Evolutionary conservation across 2,113 vertebrate genomes (phyloP), one percentile per base, ranked within the genome.

Genomic region (Alces alces): DNA sequence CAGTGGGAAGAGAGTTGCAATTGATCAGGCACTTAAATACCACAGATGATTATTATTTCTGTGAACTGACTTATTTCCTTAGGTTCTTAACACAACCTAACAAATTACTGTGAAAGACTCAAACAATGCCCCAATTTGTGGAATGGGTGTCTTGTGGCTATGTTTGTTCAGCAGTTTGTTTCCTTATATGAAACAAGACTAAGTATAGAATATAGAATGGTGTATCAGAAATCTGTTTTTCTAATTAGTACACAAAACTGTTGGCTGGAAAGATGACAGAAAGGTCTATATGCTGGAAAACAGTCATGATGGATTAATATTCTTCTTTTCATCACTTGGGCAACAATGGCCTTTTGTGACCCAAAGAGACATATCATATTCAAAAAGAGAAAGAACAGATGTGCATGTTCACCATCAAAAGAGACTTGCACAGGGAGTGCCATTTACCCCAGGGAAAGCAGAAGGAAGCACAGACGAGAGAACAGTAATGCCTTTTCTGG

Each of bases 221-320:
- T 91, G 27, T 50, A 92, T 82, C 45, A 93, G 54, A 98, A 96
- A 90, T 97, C 47, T 93, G 45, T 27, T 97, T 91, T 97, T 86
- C 92, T 57, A 76, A 73, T 97, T 97, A 93, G 94, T 54, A 92
- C 66, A 97, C 25, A 86, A 86, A 86, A 89, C 79, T 92, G n/a
- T 92, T 64, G 95, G 85, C 33, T 96, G 92, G 96, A 96, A 97
- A 96, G 85, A 52, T 76, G 89, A 95, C 70, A 73, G 84, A 58
- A 95, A 97, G 88, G 95, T 80, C 91, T 97, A 16, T 27, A 3
- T 23, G 57, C 55, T 89, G 94, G 90, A 95, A 96, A 93, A 93
- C 50, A 27, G 4, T 73, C n/a, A 27, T 12, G 50, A 97, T 76
- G 61, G 66, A 94, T 95, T 98, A 96, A 93, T 57, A 96, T n/a